These are phyloP conservation scores for Diadumene lineata DNA, from an alignment of 92 coral and sea anemone species.

Conservation along the genomic window DNA sequence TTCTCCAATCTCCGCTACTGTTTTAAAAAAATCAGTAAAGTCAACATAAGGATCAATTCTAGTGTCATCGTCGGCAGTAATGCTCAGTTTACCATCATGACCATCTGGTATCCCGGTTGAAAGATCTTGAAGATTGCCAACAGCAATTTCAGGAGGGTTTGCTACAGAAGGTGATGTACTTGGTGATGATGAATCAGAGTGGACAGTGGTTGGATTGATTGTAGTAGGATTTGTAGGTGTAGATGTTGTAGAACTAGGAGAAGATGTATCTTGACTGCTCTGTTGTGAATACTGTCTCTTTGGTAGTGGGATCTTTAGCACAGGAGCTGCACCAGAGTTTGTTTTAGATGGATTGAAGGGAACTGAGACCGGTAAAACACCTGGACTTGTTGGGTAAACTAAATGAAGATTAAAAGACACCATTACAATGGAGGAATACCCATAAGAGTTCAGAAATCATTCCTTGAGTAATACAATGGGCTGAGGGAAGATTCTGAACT, in stretches of 20 bases:
- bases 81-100: slow-evolving; percentile 6
- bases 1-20: slow-evolving; percentile 62
- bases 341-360: slow-evolving; percentile 77
- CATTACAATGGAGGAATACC: no score
- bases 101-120: slow-evolving; percentile 12
- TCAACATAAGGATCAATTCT: slow-evolving; percentile 80
- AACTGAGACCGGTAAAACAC: slow-evolving; percentile 80
- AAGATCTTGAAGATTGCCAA: not conserved
- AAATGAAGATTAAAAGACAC: no score
- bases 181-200: slow-evolving; percentile 65
- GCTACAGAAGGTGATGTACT: slow-evolving; percentile 62
- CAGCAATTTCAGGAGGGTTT: slow-evolving; percentile 31
- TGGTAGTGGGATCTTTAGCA: slow-evolving; percentile 62
- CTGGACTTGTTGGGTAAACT: slow-evolving; percentile 77
- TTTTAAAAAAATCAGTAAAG: slow-evolving; percentile 63
- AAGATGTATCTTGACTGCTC: slow-evolving; percentile 28
- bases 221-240: slow-evolving; percentile 68
- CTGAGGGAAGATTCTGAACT: no score
- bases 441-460: no score
- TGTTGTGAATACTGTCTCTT: slow-evolving; percentile 13
- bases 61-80: slow-evolving; percentile 10
- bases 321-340: slow-evolving; percentile 55
- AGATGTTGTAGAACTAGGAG: slow-evolving; percentile 79
- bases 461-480: no score
- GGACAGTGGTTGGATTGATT: slow-evolving; percentile 37